Evolutionary conservation across 2,888 invertebrate genomes (phyloP).

Genomic region (Polymixis lichenea): DNA sequence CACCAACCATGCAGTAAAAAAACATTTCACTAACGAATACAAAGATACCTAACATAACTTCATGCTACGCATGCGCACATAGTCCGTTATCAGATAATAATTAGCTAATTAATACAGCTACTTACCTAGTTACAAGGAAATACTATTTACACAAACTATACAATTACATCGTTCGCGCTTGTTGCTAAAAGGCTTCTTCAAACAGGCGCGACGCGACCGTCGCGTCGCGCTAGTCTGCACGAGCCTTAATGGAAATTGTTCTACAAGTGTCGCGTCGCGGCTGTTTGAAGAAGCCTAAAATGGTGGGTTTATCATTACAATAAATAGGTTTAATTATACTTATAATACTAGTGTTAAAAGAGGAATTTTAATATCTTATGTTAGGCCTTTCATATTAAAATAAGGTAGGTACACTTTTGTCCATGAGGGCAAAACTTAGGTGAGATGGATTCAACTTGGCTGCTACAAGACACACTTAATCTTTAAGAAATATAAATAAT

Average conservation of each 20-base stretch:
- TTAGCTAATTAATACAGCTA: slow-evolving; percentile 51
- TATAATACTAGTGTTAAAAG: slow-evolving; percentile 16
- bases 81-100: slow-evolving; percentile 49
- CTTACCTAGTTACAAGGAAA: slow-evolving; percentile 44
- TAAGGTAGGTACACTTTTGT: too few relatives aligned
- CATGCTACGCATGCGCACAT: slow-evolving; percentile 24
- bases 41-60: slow-evolving; percentile 34
- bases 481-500: background rate
- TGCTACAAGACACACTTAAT: background rate
- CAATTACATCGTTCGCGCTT: slow-evolving; percentile 41
- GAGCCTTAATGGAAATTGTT: too few relatives aligned
- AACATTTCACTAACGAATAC: slow-evolving; percentile 9
- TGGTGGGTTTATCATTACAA: slow-evolving; percentile 15
- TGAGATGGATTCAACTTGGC: background rate
- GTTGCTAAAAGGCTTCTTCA: too few relatives aligned
- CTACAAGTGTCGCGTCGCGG: too few relatives aligned
- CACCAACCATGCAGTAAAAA: background rate
- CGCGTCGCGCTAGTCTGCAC: too few relatives aligned
- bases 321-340: slow-evolving; percentile 19
- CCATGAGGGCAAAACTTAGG: too few relatives aligned
- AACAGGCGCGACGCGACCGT: too few relatives aligned
- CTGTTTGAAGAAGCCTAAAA: too few relatives aligned
- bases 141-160: slow-evolving; percentile 45
- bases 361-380: background rate
- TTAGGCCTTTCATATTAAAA: background rate